Percentiles rank a stretch among this genome's conserved stretches.
phyloP scores from a whole-genome alignment of 2,797 vertebrate species.

The Alca torda region DNA sequence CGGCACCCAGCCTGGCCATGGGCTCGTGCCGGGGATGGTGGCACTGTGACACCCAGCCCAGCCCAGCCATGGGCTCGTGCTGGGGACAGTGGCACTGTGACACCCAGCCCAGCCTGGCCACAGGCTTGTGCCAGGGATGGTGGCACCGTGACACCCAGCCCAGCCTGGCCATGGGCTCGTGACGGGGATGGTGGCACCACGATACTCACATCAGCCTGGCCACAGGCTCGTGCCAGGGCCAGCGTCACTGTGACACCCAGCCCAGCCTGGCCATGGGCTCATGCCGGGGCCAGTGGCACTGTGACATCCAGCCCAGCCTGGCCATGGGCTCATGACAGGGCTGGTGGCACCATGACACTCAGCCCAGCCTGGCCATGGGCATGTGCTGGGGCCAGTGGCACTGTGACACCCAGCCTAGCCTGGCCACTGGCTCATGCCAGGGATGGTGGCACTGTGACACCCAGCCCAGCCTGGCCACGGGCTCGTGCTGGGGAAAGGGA shows the following conservation, averaged over 20 bases:
- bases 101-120: background rate
- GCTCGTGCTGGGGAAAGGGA: background rate
- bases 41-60: background rate
- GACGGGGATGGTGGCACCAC: background rate
- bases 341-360: background rate
- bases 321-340: rapidly evolving
- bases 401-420: background rate
- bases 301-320: background rate
- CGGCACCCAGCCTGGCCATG: rapidly evolving
- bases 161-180: rapidly evolving
- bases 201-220: background rate
- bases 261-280: background rate
- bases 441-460: background rate
- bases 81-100: background rate
- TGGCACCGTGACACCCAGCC: background rate
- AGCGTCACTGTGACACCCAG: background rate
- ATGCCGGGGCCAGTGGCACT: rapidly evolving
- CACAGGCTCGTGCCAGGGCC: rapidly evolving
- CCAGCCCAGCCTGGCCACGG: background rate
- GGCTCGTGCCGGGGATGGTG: background rate
- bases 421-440: rapidly evolving
- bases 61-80: background rate
- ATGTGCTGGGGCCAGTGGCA: background rate
- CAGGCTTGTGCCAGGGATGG: rapidly evolving
- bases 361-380: rapidly evolving